A percentile compares a stretch with the other conserved stretches of the same genome.
Conservation (phyloP, 1,140 invertebrate genomes). For the Muscidifurax raptorellus region DNA sequence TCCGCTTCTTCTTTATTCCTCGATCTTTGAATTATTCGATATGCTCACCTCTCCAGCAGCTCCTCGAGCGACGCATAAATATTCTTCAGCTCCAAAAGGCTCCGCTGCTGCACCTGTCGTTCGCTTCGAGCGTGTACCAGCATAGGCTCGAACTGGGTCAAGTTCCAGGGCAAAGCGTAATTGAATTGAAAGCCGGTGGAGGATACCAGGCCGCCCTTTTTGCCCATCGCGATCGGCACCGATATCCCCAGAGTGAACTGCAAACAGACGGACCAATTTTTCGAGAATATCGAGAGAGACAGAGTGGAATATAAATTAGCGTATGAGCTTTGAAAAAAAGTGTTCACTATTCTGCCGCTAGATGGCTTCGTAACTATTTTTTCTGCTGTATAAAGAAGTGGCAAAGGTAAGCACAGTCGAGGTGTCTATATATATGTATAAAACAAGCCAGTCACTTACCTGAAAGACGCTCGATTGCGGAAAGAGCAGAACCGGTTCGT, state of each 20-base stretch:
- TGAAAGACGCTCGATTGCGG: conserved; percentile 62
- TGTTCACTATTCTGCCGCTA: conserved; percentile 41
- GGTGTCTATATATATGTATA: too few species aligned
- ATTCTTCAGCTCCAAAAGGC: conserved; percentile 62
- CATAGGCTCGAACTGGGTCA: conserved; percentile 67
- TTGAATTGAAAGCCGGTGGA: conserved; percentile 71
- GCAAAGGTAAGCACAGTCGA: too few species aligned
- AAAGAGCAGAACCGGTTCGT: conserved; percentile 58
- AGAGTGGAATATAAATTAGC: too few species aligned
- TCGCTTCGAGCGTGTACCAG: conserved; percentile 57
- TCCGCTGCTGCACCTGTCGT: not conserved
- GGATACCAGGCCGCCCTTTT: conserved; percentile 66
- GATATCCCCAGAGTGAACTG: conserved; percentile 69
- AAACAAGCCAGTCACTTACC: conserved; percentile 53
- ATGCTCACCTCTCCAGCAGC: conserved; percentile 68
- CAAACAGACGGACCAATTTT: not conserved
- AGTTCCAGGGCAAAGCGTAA: conserved; percentile 69
- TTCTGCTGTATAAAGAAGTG: too few species aligned
- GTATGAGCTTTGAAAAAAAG: too few species aligned
- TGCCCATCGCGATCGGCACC: conserved; percentile 65
- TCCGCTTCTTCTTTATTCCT: not conserved
- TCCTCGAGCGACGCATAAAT: conserved; percentile 67
- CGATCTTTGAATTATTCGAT: not conserved
- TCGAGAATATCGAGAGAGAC: not conserved
- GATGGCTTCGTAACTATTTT: too few species aligned